phyloP scores from a whole-genome alignment of 2,797 vertebrate species.

The Podarcis siculus region DNA sequence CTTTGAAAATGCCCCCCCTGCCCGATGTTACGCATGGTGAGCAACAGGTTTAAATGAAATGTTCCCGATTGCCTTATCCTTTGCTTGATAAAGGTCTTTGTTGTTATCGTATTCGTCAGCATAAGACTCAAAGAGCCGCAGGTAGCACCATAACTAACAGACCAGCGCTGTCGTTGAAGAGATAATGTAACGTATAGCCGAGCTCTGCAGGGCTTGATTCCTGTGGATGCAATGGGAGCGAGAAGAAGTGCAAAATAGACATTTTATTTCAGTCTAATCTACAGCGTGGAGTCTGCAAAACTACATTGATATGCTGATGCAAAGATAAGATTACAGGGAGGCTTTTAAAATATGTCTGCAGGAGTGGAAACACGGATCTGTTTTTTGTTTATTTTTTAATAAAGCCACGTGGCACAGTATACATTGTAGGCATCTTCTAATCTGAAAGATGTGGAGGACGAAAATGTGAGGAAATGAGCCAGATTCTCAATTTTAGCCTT shows the following conservation, averaged over 20 bases:
- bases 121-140: background rate
- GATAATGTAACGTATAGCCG: slow-evolving; percentile 7
- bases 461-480: background rate
- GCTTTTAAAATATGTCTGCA: slow-evolving; percentile 1
- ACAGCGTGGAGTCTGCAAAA: background rate
- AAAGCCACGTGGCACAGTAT: background rate
- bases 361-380: background rate
- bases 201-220: slow-evolving; percentile 9
- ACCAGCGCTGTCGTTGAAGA: background rate
- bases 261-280: slow-evolving; percentile 16
- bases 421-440: background rate
- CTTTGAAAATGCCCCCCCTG: background rate
- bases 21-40: background rate
- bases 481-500: background rate
- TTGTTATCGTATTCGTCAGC: slow-evolving; percentile 8
- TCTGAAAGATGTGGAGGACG: background rate
- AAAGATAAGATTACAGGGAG: slow-evolving; percentile 17
- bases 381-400: background rate
- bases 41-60: slow-evolving; percentile 3
- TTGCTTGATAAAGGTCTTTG: background rate
- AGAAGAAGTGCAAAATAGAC: slow-evolving; percentile 13
- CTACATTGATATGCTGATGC: slow-evolving; percentile 11
- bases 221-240: background rate
- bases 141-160: background rate
- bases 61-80: background rate